Base-by-base conservation (phyloP, 2,113 vertebrate genomes). In the Percina caprodes region DNA sequence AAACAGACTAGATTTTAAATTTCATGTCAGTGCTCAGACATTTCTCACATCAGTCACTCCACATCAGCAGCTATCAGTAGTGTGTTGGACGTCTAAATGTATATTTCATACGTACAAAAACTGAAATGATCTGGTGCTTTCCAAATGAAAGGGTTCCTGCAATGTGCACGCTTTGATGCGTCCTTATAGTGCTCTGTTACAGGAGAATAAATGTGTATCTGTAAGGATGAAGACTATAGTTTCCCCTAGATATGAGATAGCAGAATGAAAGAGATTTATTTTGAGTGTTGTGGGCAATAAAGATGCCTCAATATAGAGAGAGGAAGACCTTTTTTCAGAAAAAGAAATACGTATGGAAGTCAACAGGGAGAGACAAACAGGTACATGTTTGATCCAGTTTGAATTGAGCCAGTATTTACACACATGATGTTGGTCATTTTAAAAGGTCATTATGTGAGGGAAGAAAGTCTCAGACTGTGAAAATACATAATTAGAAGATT, bases 1-100 rank as follows among this genome's bases (percentile, higher is more conserved):
- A 82, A 58, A 74, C 3, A 51, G 60, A 24, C 26, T 19, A 7
- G 23, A 68, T 75, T 83, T 63, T 5, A 59, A 82, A 75, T 86
- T 68, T 74, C n/a, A 45, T 26, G 54, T 51, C 21, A 23, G 55
- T 21, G 21, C 55, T 62, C 13, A 61, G 58, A 69, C 33, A 61
- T 74, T 73, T 81, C 1, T 55, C 14, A 54, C 49, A 48, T 12
- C 39, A 56, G 45, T 35, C 45, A 33, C 46, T 69, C 5, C 16
- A 56, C 21, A 65, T 81, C 56, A 63, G 56, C 58, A 68, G 16
- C 70, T 69, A 30, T 73, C 70, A 81, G 46, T 6, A 33, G 19
- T 0, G 9, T 54, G 52, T 48, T 19, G 12, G 66, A 49, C 46
- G 60, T 71, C 79, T 80, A 59, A 73, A 75, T 79, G 48, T 70